These are phyloP conservation scores for Malachius bipustulatus DNA, from an alignment of 2,888 invertebrate species.

Conservation along the genomic window DNA sequence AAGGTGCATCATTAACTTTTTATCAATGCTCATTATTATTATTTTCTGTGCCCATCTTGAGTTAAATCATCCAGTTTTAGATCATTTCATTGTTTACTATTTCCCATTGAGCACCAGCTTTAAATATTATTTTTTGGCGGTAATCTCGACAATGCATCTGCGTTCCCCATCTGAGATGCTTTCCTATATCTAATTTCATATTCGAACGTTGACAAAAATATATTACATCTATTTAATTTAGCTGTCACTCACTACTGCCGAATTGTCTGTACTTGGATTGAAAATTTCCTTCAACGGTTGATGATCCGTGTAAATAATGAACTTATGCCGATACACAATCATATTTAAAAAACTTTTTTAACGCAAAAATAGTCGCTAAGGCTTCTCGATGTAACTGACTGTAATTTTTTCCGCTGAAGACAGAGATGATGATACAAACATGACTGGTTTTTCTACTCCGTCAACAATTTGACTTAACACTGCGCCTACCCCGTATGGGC, in stretches of 20 bases:
- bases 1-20: too few relatives aligned
- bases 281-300: conserved; percentile 17
- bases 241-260: conserved; percentile 9
- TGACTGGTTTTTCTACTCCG: conserved; percentile 2
- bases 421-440: conserved; percentile 24
- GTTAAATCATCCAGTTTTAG: too few relatives aligned
- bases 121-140: too few relatives aligned
- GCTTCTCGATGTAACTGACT: conserved; percentile 26
- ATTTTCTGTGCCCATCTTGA: too few relatives aligned
- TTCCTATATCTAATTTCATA: conserved; percentile 10
- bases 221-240: conserved; percentile 12
- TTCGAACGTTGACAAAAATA: conserved; percentile 10
- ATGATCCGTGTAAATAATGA: conserved; percentile 26
- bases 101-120: too few relatives aligned
- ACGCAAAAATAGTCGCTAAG: conserved; percentile 25
- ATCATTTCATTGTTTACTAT: too few relatives aligned
- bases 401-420: conserved; percentile 24
- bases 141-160: conserved; percentile 7
- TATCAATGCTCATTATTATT: too few relatives aligned
- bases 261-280: not conserved
- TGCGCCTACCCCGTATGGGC: conserved; percentile 16
- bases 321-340: conserved; percentile 24
- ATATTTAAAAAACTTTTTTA: conserved; percentile 27
- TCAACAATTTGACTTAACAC: conserved; percentile 4
- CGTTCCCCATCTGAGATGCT: not conserved